These are phyloP conservation scores for Steinernema scapterisci DNA, from an alignment of 2,888 invertebrate species.

Conservation along the genomic window DNA sequence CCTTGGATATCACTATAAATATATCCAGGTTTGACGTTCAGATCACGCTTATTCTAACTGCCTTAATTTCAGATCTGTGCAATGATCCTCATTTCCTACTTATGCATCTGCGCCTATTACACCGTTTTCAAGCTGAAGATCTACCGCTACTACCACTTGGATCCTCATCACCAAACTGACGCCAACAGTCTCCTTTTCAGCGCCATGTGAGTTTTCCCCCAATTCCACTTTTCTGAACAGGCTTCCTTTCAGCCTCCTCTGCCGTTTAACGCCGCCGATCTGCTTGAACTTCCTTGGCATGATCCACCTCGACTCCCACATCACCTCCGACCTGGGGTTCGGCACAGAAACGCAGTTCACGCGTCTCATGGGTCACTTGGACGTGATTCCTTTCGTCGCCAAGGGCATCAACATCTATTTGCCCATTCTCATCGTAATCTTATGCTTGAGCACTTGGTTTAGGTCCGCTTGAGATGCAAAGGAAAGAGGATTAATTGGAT, in stretches of 20 bases:
- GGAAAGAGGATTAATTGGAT: background rate
- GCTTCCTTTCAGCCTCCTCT: constrained; percentile 69
- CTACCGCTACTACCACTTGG: constrained; percentile 93
- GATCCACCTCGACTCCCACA: constrained; percentile 89
- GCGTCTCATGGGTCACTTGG: constrained; percentile 97
- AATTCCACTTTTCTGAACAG: background rate
- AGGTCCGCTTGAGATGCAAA: constrained; percentile 38
- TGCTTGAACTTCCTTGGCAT: constrained; percentile 96
- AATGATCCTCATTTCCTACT: constrained; percentile 86
- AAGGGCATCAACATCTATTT: constrained; percentile 99
- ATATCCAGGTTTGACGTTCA: constrained; percentile 79
- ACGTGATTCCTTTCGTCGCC: constrained; percentile 91
- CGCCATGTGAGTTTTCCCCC: constrained; percentile 79
- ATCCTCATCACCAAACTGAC: constrained; percentile 96
- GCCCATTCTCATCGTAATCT: constrained; percentile 90
- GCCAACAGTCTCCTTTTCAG: constrained; percentile 98
- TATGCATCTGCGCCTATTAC: constrained; percentile 96
- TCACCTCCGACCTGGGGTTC: constrained; percentile 56
- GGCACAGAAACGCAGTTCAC: constrained; percentile 85
- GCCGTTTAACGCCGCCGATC: constrained; percentile 94
- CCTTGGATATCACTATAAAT: constrained; percentile 84
- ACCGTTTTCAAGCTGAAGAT: constrained; percentile 94
- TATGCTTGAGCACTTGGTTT: constrained; percentile 82
- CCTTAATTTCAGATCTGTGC: constrained; percentile 79
- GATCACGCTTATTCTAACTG: background rate